phyloP scores from a whole-genome alignment of 2,888 invertebrate genomes.

The Lottia scabra region DNA sequence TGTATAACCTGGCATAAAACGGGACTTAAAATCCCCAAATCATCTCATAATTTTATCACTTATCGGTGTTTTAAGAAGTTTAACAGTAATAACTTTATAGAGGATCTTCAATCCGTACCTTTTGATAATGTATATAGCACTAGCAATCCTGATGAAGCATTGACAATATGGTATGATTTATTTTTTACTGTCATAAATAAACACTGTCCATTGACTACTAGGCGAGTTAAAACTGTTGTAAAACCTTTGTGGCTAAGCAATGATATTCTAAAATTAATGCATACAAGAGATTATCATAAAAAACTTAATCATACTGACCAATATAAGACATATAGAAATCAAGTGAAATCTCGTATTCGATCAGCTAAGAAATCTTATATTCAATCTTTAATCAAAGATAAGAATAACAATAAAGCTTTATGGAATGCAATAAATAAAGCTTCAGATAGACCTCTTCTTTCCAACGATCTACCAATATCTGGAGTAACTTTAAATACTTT shows the following conservation, averaged over 20 bases:
- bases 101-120: background rate
- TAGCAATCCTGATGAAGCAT: too few species aligned
- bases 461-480: too few species aligned
- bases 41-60: background rate
- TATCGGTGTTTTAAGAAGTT: background rate
- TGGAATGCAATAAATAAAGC: background rate
- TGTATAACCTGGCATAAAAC: background rate
- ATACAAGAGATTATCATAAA: background rate
- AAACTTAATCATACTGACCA: background rate
- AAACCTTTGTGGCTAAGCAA: background rate
- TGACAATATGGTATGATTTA: too few species aligned
- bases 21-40: background rate
- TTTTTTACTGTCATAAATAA: too few species aligned
- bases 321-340: background rate
- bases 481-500: background rate
- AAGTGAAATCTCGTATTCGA: background rate
- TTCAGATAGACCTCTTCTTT: too few species aligned
- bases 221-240: too few species aligned
- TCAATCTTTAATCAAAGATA: background rate
- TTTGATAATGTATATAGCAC: background rate
- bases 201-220: too few species aligned
- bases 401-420: background rate
- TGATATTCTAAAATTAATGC: background rate
- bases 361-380: background rate
- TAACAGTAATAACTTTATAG: background rate